Base-by-base conservation (phyloP, 2,797 vertebrate species). In the Epinephelus malabaricus region DNA sequence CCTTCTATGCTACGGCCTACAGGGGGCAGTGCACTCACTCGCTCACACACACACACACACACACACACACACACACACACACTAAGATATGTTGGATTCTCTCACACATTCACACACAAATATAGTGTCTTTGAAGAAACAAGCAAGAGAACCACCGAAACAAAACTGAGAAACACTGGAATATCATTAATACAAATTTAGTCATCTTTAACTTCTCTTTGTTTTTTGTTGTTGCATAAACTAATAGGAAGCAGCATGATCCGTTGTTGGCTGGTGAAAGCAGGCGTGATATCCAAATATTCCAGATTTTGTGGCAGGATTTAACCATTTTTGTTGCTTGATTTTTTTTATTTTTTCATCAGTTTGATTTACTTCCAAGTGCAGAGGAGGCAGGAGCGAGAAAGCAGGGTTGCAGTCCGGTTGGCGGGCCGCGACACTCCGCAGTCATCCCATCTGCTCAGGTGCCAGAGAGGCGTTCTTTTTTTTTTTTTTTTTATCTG, bases 211-310 rank as follows among this genome's bases (percentile, higher is more conserved):
- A 60, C 67, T 53, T 78, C 76, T 58, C n/a, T 40, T n/a, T n/a
- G 3, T 38, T 14, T 38, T 65, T 23, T 34, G 34, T 34, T 43
- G 9, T 92, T 94, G 92, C 91, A 94, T 93, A 92, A 94, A 93
- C 86, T 68, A 89, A 83, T 9, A 88, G 86, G 85, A 92, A 92
- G 93, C 92, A 89, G 92, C 88, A 73, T 49, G 69, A 88, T 90
- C 88, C 6, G 19, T 83, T 46, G 6, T 76, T 83, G 86, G 91
- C 91, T 90, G 89, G 92, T 91, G 79, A 84, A 60, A 73, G 79
- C 73, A 76, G 72, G 62, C 66, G 58, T 63, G 34, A 70, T 72
- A 25, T 80, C 46, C 38, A 53, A 78, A 71, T 79, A 45, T 63
- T 85, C 76, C 86, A 83, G 73, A 79, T 85, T 76, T 78, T 73